Percentiles rank a stretch among this genome's conserved stretches.
Evolutionary conservation across 2,888 invertebrate genomes (phyloP).

Genomic region (Miltochrista miniata): DNA sequence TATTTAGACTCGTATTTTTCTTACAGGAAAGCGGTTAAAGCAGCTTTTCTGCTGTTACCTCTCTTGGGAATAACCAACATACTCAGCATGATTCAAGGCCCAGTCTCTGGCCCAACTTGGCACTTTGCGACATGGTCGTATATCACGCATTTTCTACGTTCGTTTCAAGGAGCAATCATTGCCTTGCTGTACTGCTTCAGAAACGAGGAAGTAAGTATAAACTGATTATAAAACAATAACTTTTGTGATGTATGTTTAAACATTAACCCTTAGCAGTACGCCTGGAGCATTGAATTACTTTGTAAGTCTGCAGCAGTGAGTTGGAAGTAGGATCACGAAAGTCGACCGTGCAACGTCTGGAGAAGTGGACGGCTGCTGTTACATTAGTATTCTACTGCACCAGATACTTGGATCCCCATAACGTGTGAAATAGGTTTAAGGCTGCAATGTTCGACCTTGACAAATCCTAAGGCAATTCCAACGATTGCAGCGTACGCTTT

Average conservation of each 20-base stretch:
- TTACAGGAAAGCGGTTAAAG: constrained; percentile 90
- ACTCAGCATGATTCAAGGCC: constrained; percentile 88
- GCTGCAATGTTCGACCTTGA: too few species aligned
- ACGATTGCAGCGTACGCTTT: too few species aligned
- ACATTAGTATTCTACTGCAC: too few species aligned
- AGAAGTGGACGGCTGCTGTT: too few species aligned
- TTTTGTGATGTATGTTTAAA: neutral
- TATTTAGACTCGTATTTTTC: neutral
- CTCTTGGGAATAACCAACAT: constrained; percentile 92
- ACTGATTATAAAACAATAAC: neutral
- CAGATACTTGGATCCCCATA: too few species aligned
- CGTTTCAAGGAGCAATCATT: constrained; percentile 93
- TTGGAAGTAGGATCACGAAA: too few species aligned
- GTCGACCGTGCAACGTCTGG: too few species aligned
- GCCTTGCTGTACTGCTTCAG: constrained; percentile 92
- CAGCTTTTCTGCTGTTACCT: constrained; percentile 90
- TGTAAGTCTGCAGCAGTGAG: too few species aligned
- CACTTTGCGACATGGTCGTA: constrained; percentile 92
- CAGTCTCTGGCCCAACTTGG: constrained; percentile 86
- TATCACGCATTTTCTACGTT: constrained; percentile 89
- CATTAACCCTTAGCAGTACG: neutral
- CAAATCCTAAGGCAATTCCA: too few species aligned
- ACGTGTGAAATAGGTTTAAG: too few species aligned
- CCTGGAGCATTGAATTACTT: too few species aligned
- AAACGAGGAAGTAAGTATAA: constrained; percentile 89